A percentile compares a stretch with the other conserved stretches of the same genome.
These are phyloP conservation scores for Centropristis striata DNA, from an alignment of 2,113 vertebrate genomes.

Conservation along the genomic window DNA sequence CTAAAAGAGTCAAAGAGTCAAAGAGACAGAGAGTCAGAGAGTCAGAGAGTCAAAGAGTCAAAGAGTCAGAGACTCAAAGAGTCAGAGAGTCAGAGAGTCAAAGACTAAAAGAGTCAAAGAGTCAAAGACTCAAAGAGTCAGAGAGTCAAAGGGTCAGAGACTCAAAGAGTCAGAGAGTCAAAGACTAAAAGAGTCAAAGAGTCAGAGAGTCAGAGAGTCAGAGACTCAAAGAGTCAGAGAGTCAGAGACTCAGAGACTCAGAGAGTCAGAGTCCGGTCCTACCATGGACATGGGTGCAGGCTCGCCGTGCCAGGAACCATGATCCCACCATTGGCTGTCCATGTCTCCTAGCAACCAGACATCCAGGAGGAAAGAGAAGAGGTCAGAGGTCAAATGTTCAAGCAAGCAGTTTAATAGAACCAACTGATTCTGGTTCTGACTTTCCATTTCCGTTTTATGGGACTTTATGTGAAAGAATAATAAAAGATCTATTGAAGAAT, in stretches of 20 bases:
- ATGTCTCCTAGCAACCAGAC: constrained; percentile 89
- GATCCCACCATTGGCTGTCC: constrained; percentile 97
- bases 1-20: not conserved
- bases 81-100: not conserved
- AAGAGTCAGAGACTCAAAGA: too few species aligned
- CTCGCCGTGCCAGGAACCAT: constrained; percentile 94
- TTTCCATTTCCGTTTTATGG: too few species aligned
- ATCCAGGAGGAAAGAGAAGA: not conserved
- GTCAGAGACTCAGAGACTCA: too few species aligned
- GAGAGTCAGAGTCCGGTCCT: too few species aligned
- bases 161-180: not conserved
- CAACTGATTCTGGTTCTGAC: too few species aligned
- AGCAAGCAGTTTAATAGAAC: not conserved
- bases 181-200: too few species aligned
- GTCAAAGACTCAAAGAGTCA: not conserved
- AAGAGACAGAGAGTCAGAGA: too few species aligned
- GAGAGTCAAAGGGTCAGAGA: not conserved
- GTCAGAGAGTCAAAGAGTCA: not conserved
- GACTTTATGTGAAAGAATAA: too few species aligned
- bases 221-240: too few species aligned
- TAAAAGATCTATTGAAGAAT: too few species aligned
- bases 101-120: not conserved
- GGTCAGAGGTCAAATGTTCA: constrained; percentile 11
- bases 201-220: not conserved
- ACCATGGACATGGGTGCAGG: constrained; percentile 94